Evolutionary conservation across 1,140 invertebrate species (phyloP), one percentile per base, ranked within the genome.

Genomic region (Aphaenogaster rudis): DNA sequence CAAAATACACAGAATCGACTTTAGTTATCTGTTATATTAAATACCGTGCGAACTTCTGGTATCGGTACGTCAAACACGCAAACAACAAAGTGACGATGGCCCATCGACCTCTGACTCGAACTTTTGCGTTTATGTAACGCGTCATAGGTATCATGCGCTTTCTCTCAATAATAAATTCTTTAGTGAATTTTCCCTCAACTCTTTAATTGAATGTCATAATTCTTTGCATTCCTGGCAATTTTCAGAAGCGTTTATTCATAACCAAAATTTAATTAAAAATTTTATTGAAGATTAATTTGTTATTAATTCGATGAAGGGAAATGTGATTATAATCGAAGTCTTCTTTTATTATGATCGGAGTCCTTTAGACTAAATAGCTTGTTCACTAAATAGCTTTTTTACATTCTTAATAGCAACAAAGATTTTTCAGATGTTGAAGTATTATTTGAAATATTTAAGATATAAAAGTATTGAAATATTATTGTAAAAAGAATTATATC

Each of bases 81-180:
- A 81, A 71, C n/a, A 39, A 76, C 69, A 39, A 84, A 84, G 45
- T 45, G 48, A 69, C 42, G 66, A 81, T 42, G 15, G 50, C 67
- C 21, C 28, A n/a, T 48, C 54, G 69, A 74, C 54, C 45, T 74
- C 54, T 69, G 63, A 84, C 69, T 50, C 42, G 42, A 84, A 54
- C 28, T 84, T 84, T 84, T 74, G 50, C 17, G 11, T 48, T 84
- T 84, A 84, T 28, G 39, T 74, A 84, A 84, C 57, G 42, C 74
- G 39, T 74, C 17, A 45, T 39, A 59, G 39, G 15, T 82, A 61
- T 74, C 69, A 61, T 28, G 54, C 80, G 69, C 54, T 84, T 76
- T 84, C 80, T 84, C 80, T n/a, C 54, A 71, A 63, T 33, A 36
- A 39, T n/a, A 48, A 48, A 36, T 57, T 45, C 45, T 84, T 84